Evolutionary conservation across 2,797 vertebrate species (phyloP).

Genomic region (Hyperoplus lanceolatus): DNA sequence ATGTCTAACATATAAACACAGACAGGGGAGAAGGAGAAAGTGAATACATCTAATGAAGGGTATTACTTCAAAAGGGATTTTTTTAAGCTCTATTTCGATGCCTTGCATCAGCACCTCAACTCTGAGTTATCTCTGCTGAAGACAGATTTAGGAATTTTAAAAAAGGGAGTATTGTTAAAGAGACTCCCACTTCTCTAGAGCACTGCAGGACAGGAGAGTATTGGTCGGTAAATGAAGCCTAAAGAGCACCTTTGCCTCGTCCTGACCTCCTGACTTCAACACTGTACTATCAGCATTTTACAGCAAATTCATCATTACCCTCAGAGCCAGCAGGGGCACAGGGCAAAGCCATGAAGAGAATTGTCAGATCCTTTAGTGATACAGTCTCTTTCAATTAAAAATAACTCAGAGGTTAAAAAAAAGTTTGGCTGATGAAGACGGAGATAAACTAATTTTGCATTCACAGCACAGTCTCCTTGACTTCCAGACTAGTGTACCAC

Average conservation of each 20-base stretch:
- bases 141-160: slow-evolving; percentile 25
- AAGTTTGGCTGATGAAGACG: background rate
- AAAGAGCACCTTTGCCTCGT: slow-evolving; percentile 25
- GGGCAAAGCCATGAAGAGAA: background rate
- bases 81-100: slow-evolving; percentile 76
- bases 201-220: slow-evolving; percentile 15
- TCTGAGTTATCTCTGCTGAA: slow-evolving; percentile 55
- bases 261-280: slow-evolving; percentile 35
- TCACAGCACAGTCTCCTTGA: background rate
- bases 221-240: slow-evolving; percentile 40
- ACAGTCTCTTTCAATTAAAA: slow-evolving; percentile 6
- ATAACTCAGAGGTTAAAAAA: background rate
- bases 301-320: slow-evolving; percentile 36
- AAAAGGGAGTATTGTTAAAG: slow-evolving; percentile 1
- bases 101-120: slow-evolving; percentile 77
- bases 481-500: too few species aligned
- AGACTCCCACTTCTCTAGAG: slow-evolving; percentile 13
- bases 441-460: background rate
- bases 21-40: slow-evolving; percentile 18
- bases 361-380: background rate
- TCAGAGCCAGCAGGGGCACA: slow-evolving; percentile 21
- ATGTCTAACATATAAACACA: slow-evolving; percentile 40
- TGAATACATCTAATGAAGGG: slow-evolving; percentile 60
- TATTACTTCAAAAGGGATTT: slow-evolving; percentile 64
- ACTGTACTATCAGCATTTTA: slow-evolving; percentile 15